A percentile compares a stretch with the other conserved stretches of the same genome.
Evolutionary conservation across 2,888 invertebrate species (phyloP).

Genomic region (Papilio protenor): DNA sequence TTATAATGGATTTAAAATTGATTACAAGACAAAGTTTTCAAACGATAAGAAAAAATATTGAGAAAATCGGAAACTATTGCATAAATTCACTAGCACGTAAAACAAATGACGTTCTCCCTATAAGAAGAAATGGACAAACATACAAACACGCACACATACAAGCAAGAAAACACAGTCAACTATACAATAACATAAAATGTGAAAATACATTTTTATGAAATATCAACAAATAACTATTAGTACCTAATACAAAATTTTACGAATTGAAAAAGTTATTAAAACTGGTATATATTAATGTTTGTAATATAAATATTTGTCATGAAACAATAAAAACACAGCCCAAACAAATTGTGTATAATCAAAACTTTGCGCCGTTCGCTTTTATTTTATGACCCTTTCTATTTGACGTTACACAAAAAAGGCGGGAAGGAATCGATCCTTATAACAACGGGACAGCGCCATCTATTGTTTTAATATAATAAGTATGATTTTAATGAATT

Average conservation of each 20-base stretch:
- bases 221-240: background rate
- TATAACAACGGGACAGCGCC: conserved; percentile 15
- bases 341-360: conserved; percentile 13
- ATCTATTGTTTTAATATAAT: conserved; percentile 14
- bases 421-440: background rate
- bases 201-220: background rate
- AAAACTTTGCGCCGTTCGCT: conserved; percentile 23
- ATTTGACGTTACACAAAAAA: conserved; percentile 36
- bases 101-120: background rate
- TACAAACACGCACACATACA: background rate
- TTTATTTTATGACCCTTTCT: conserved; percentile 28
- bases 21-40: background rate
- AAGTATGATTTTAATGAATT: background rate
- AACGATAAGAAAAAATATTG: background rate
- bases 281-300: background rate
- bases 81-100: too few relatives aligned
- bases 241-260: background rate
- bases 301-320: background rate
- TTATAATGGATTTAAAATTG: background rate
- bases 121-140: background rate
- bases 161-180: background rate
- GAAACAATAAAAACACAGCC: conserved; percentile 2
- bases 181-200: too few relatives aligned
- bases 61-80: too few relatives aligned
- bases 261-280: background rate